phyloP scores from a whole-genome alignment of 2,888 invertebrate species.

The Ophion ventricosus region DNA sequence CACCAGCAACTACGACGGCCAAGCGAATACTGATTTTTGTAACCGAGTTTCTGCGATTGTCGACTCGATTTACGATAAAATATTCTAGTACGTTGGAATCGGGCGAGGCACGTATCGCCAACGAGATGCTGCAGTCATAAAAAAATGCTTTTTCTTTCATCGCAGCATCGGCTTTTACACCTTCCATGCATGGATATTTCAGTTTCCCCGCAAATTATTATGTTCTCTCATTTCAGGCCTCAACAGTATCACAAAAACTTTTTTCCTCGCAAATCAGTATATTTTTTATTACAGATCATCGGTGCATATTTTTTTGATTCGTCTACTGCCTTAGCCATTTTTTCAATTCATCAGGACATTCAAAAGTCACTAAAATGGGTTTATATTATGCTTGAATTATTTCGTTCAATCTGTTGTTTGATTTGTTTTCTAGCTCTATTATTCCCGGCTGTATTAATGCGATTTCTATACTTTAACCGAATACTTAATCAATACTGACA shows the following conservation, averaged over 20 bases:
- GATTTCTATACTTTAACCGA: too few relatives aligned
- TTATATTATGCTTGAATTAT: not conserved
- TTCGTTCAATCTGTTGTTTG: not conserved
- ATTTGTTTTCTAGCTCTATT: not conserved
- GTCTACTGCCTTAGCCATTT: not conserved
- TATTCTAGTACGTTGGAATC: not conserved
- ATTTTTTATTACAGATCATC: too few relatives aligned
- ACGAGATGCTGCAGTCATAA: not conserved
- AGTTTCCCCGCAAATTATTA: not conserved
- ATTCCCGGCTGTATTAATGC: not conserved
- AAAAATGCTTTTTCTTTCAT: not conserved
- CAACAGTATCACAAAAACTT: not conserved
- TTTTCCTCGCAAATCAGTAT: not conserved
- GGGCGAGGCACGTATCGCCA: not conserved
- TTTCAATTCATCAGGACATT: not conserved
- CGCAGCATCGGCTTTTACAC: not conserved
- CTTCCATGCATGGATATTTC: not conserved
- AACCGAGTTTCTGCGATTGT: not conserved
- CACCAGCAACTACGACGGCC: not conserved
- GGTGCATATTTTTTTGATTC: too few relatives aligned
- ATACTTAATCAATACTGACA: not conserved
- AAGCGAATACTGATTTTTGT: not conserved
- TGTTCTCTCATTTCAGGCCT: not conserved
- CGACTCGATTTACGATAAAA: not conserved
- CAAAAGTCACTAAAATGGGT: not conserved